Conservation (phyloP, 2,888 invertebrate species). For the Herminia tarsipennalis region DNA sequence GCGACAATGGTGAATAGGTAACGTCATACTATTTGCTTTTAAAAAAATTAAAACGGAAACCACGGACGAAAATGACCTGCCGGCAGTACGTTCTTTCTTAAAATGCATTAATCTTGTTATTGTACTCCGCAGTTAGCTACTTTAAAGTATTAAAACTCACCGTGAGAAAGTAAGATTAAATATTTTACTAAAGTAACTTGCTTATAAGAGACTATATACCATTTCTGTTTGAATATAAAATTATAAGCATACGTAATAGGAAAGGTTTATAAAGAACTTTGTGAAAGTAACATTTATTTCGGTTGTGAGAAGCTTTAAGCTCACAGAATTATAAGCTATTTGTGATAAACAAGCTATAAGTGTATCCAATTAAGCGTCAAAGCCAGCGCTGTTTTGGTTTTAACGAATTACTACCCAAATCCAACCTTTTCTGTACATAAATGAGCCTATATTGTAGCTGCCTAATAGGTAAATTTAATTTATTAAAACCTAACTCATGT, state of each 20-base stretch:
- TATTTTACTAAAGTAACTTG: conserved; percentile 17
- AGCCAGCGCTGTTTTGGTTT: conserved; percentile 18
- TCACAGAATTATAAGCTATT: conserved; percentile 21
- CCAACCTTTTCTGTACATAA: conserved; percentile 1
- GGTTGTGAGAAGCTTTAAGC: conserved; percentile 17
- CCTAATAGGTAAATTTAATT: conserved; percentile 5
- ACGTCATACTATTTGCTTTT: conserved; percentile 67
- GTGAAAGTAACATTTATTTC: conserved; percentile 33
- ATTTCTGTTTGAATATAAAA: conserved; percentile 18
- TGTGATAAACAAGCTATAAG: conserved; percentile 30
- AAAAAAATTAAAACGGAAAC: conserved; percentile 74
- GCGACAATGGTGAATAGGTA: conserved; percentile 72
- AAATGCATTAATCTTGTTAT: conserved; percentile 29
- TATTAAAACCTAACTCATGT: conserved; percentile 5
- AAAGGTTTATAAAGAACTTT: conserved; percentile 20
- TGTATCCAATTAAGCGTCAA: conserved; percentile 39
- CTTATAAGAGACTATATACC: conserved; percentile 15
- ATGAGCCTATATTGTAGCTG: not conserved
- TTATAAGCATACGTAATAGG: conserved; percentile 17
- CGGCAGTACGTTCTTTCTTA: conserved; percentile 51
- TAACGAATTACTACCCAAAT: conserved; percentile 8
- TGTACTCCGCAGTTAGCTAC: not conserved
- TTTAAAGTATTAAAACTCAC: conserved; percentile 10
- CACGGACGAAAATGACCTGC: conserved; percentile 50
- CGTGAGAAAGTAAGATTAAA: conserved; percentile 13